phyloP scores from a whole-genome alignment of 2,797 vertebrate genomes.

The Enteromius fasciolatus region DNA sequence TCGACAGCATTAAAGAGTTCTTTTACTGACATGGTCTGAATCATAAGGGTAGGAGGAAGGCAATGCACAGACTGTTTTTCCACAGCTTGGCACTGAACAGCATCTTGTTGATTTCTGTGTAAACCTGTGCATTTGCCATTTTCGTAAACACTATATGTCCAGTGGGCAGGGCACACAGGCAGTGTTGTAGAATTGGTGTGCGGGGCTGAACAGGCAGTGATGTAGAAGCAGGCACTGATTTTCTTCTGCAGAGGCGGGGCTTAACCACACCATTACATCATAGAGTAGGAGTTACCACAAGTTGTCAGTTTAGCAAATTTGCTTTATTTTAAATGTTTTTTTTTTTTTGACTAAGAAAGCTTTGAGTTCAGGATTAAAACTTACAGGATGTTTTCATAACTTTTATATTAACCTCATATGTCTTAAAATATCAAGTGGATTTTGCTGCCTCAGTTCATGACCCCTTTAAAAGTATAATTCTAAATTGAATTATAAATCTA shows the following conservation, averaged over 20 bases:
- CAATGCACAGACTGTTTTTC: neutral
- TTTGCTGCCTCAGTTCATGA: neutral
- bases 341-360: too few relatives aligned
- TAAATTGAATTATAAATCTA: neutral
- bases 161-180: too few relatives aligned
- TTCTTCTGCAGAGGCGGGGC: too few relatives aligned
- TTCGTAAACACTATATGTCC: neutral
- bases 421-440: neutral
- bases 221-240: neutral
- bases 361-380: too few relatives aligned
- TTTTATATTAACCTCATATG: too few relatives aligned
- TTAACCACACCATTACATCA: too few relatives aligned
- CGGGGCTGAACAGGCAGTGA: neutral
- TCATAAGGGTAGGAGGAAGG: neutral
- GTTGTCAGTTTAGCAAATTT: too few relatives aligned
- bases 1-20: too few relatives aligned
- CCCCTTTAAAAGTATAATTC: neutral
- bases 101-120: neutral
- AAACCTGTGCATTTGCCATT: neutral
- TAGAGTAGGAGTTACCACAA: too few relatives aligned
- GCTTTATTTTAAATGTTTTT: too few relatives aligned
- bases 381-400: neutral
- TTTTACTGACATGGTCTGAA: neutral
- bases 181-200: neutral
- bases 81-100: neutral